Base-by-base conservation (phyloP, 2,888 invertebrate species). In the Diarsia rubi region DNA sequence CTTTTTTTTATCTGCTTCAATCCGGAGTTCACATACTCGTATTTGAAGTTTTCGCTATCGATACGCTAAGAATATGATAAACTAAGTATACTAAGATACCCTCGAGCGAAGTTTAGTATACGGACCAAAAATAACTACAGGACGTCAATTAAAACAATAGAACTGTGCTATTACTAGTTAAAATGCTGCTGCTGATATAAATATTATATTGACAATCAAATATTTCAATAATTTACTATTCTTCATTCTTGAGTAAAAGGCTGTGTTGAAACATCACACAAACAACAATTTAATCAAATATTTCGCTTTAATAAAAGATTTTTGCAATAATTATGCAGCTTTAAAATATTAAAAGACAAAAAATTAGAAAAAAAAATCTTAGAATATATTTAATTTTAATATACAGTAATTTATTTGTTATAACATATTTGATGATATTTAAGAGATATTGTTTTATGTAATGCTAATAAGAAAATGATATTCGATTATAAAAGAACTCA, bases 91-190 rank as follows among this genome's bases (percentile, higher is more conserved):
- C 79, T 70, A 70, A 21, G 0, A 76, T 73, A 87, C 82, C 88
- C 85, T 81, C 78, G 76, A 84, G 85, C 72, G 70, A 85, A 72
- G 47, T 65, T 85, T 90, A 89, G 84, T 63, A 78, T 92, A 92
- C 85, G 94, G 94, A 95, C 94, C 94, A 95, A 94, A 87, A 31
- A 59, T 59, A 82, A 90, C 92, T 93, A 94, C 92, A 89, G 86
- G 83, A 90, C 87, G 95, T 95, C 95, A 95, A 95, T 95, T 95
- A 95, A 88, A 86, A 84, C 85, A 89, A 90, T 92, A 92, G 91
- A 87, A 86, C 79, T 83, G 71, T 76, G 47, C 73, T 64, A 57
- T 67, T 62, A 24, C 54, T 60, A 65, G 64, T 77, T 65, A 27
- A 37, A 24, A 52, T 37, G 49, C 69, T 62, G 27, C 70, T 73